Base-by-base conservation (phyloP, 2,888 invertebrate genomes). In the Drosophila kambysellisi region DNA sequence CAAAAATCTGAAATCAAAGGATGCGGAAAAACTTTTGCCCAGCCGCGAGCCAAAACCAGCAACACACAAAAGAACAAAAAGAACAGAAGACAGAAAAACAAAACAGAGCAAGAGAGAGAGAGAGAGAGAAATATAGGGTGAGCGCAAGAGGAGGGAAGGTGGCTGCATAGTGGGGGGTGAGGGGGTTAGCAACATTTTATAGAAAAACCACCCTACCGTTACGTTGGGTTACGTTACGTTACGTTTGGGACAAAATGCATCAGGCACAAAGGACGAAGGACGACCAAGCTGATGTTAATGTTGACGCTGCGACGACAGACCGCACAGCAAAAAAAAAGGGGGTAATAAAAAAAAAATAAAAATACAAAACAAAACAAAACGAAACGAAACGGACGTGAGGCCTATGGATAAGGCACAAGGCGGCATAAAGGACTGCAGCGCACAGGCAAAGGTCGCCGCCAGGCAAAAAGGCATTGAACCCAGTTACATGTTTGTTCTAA, bases 281-380 rank as follows among this genome's bases (percentile, higher is more conserved):
- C 67, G 56, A 63, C 35, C 64, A 52, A 29, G 60, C 73, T 62
- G 63, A 60, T 68, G 69, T 58, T 61, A 64, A 46, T 75, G 80
- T 84, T 85, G 83, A 83, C 73, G 74, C 72, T 82, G 64, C 73
- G 79, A 68, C 74, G 74, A 79, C 75, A 78, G 65, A 79, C 79
- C 63, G 50, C 69, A 74, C 56, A 74, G 46, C 51, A 52, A 66
- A 73, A 33, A 33, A 54, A 70, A 43, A 61, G 43, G 65, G 75
- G 70, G 50, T 74, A 79, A 63, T 63, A 63, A 15, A 8, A 62
- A 62, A 29, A 50, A 30, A 32, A 39, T 4, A 41, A 52, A 20
- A 57, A 61, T 43, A 57, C 20, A 9, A 48, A 48, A 25, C 37
- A 25, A 37, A 53, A 41, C 37, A 25, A 37, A 53, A 41, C 41